phyloP scores from a whole-genome alignment of 2,797 vertebrate genomes.

The Aplochiton taeniatus region DNA sequence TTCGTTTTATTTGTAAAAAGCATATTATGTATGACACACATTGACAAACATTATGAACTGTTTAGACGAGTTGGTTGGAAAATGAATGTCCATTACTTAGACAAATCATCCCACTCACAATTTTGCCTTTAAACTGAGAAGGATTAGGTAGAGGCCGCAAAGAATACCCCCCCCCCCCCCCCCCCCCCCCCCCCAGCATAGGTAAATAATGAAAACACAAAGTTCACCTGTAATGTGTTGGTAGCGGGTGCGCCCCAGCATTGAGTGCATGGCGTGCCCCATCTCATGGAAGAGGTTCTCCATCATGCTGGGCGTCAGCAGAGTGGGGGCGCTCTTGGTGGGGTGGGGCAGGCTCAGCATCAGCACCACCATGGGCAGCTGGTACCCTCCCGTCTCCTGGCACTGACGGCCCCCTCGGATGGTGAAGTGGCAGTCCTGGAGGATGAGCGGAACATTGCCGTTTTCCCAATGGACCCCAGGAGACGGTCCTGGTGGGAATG shows the following conservation, averaged over 20 bases:
- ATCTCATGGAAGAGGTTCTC: constrained; percentile 99
- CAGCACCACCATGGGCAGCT: constrained; percentile 92
- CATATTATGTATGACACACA: too few relatives aligned
- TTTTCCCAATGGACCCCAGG: too few relatives aligned
- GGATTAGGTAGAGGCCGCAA: not conserved
- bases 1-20: too few relatives aligned
- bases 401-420: constrained; percentile 88
- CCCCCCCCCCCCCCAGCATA: too few relatives aligned
- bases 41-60: too few relatives aligned
- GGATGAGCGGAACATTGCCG: not conserved
- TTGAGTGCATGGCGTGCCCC: constrained; percentile 99
- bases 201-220: too few relatives aligned
- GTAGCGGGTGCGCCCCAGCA: constrained; percentile 94
- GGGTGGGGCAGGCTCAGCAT: constrained; percentile 91
- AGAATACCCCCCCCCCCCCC: too few relatives aligned
- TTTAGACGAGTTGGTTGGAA: too few relatives aligned
- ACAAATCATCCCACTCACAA: too few relatives aligned
- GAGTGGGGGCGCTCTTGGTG: constrained; percentile 76
- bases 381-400: constrained; percentile 84
- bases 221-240: constrained; percentile 91
- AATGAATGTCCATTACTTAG: too few relatives aligned
- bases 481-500: not conserved
- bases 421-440: constrained; percentile 96
- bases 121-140: too few relatives aligned
- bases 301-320: constrained; percentile 95